These are phyloP conservation scores for Leptinotarsa undecemlineata DNA, from an alignment of 1,140 invertebrate genomes.

Conservation along the genomic window DNA sequence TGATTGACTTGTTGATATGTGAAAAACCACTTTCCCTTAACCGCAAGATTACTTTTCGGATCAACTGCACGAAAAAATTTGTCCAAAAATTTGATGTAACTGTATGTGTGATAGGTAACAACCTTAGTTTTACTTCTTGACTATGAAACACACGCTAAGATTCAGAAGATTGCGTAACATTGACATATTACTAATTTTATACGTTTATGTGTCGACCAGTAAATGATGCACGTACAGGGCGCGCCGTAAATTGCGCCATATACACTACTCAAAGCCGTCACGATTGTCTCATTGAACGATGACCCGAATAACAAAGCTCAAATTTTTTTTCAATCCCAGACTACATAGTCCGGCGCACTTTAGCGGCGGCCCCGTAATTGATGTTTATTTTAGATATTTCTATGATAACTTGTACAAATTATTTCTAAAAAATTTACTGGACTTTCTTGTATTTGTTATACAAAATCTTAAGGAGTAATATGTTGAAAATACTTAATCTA, in stretches of 20 bases:
- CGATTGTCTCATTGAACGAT: not conserved
- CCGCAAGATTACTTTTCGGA: not conserved
- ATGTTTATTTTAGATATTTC: conserved; percentile 16
- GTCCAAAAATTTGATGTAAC: conserved; percentile 16
- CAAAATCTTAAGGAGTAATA: conserved; percentile 19
- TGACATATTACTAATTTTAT: conserved; percentile 19
- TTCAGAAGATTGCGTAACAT: conserved; percentile 11
- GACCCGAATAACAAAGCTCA: not conserved
- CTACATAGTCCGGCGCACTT: not conserved
- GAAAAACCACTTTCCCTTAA: no score
- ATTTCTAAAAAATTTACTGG: conserved; percentile 20
- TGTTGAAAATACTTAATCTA: conserved; percentile 44
- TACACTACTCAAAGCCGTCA: not conserved
- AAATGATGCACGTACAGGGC: conserved; percentile 7
- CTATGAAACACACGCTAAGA: conserved; percentile 7
- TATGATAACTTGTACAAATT: conserved; percentile 22
- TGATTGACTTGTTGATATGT: not conserved
- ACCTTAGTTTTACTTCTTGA: conserved; percentile 11
- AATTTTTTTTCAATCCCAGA: not conserved
- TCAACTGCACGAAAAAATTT: conserved; percentile 15
- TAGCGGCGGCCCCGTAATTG: not conserved
- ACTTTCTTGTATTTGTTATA: conserved; percentile 14
- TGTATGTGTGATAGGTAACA: conserved; percentile 4
- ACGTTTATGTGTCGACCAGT: conserved; percentile 19
- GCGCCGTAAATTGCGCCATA: not conserved